A percentile compares a stretch with the other conserved stretches of the same genome.
Evolutionary conservation across 2,797 vertebrate species (phyloP).

Genomic region (Sebastes umbrosus): DNA sequence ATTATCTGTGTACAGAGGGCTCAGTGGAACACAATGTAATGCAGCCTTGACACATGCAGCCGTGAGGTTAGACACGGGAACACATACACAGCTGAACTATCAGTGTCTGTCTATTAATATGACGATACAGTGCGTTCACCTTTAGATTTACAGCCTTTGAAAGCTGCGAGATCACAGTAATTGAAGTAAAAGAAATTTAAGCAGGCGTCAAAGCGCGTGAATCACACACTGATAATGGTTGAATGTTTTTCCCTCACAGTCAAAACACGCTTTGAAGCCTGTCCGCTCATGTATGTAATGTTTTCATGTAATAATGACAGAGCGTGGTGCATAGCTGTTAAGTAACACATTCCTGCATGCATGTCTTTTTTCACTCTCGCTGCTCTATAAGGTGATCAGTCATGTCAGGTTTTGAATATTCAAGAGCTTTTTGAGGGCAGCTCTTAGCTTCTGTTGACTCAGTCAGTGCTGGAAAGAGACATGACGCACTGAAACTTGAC

Average conservation of each 20-base stretch:
- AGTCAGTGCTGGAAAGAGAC: slow-evolving; percentile 55
- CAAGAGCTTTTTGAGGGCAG: background rate
- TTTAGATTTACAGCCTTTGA: slow-evolving; percentile 7
- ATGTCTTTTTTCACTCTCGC: background rate
- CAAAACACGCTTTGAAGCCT: background rate
- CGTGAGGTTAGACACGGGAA: slow-evolving; percentile 13
- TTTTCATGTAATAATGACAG: background rate
- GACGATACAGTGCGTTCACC: background rate
- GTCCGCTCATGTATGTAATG: background rate
- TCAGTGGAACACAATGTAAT: slow-evolving; percentile 2
- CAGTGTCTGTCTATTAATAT: slow-evolving; percentile 31
- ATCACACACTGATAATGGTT: background rate
- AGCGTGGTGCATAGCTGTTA: background rate
- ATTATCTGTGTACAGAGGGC: background rate
- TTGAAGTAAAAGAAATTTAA: background rate
- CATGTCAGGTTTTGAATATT: slow-evolving; percentile 23
- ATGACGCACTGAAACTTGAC: slow-evolving; percentile 71
- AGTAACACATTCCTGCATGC: background rate
- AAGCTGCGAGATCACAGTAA: background rate
- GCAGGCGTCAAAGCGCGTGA: background rate
- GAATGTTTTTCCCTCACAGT: background rate
- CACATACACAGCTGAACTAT: slow-evolving; percentile 25
- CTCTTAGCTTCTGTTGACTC: slow-evolving; percentile 53
- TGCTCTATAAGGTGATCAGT: slow-evolving; percentile 12
- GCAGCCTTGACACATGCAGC: slow-evolving; percentile 5